A percentile compares a stretch with the other conserved stretches of the same genome.
These are phyloP conservation scores for Paraescarpia echinospica DNA, from an alignment of 1,140 invertebrate genomes.

Conservation along the genomic window DNA sequence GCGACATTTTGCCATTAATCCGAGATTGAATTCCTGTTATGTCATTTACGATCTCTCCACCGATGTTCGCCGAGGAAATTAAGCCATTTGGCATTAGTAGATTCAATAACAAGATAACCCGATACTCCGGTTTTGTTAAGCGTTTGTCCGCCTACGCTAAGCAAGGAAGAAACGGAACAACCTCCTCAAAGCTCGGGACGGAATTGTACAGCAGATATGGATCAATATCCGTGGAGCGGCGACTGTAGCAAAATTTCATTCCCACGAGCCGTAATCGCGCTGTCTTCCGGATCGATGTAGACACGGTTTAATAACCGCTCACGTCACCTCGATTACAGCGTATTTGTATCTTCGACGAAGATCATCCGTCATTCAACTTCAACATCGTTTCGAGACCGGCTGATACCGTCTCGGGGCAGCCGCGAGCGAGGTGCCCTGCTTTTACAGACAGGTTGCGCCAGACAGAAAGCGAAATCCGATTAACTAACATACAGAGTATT, in stretches of 20 bases:
- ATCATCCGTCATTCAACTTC: neutral
- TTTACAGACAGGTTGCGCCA: neutral
- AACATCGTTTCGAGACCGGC: neutral
- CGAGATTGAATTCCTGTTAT: neutral
- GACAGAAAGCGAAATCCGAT: neutral
- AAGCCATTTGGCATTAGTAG: neutral
- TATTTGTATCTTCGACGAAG: neutral
- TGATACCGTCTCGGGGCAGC: neutral
- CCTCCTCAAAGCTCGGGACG: neutral
- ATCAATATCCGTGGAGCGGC: neutral
- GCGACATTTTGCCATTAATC: neutral
- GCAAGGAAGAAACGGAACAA: neutral
- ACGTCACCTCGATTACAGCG: neutral
- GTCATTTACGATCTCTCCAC: neutral
- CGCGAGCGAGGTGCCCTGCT: neutral
- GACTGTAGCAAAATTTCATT: neutral
- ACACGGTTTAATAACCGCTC: slow-evolving; percentile 4
- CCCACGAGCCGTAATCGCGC: neutral
- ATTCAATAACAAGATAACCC: neutral
- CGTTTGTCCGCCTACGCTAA: neutral
- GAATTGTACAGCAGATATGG: neutral
- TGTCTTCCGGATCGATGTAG: neutral
- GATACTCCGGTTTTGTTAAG: neutral
- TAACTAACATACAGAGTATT: neutral
- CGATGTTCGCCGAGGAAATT: neutral